These are phyloP conservation scores for Poeciliopsis infans DNA, from an alignment of 2,797 vertebrate genomes.

Conservation along the genomic window DNA sequence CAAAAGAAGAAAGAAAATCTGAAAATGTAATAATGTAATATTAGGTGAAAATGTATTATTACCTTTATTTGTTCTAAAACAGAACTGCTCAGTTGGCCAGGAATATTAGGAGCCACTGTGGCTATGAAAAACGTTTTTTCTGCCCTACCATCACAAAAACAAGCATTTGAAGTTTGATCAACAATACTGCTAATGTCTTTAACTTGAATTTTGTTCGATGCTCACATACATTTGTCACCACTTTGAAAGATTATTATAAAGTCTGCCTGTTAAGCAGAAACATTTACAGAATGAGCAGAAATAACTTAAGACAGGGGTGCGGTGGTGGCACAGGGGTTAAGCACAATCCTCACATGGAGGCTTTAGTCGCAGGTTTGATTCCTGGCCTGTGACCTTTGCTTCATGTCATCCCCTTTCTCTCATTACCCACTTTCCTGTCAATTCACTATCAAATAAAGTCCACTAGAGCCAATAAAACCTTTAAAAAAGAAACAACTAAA, in stretches of 20 bases:
- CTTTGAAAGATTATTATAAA: background rate
- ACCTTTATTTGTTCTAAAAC: background rate
- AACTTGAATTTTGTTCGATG: background rate
- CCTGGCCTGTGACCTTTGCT: too few species aligned
- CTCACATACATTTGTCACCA: background rate
- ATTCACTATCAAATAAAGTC: too few species aligned
- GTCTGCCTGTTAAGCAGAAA: background rate
- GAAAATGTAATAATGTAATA: background rate
- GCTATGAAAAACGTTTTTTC: background rate
- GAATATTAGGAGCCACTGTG: background rate
- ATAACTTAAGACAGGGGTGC: too few species aligned
- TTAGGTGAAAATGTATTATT: background rate
- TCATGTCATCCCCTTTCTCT: too few species aligned
- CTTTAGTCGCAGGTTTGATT: too few species aligned
- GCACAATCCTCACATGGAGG: too few species aligned
- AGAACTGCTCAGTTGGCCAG: background rate
- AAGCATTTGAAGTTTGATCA: background rate
- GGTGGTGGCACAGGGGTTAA: too few species aligned
- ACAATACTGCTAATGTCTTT: background rate
- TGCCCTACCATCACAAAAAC: background rate
- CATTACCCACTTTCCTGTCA: too few species aligned
- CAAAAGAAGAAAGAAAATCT: too few species aligned
- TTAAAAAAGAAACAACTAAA: background rate
- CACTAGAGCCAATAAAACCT: too few species aligned
- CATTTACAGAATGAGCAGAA: background rate